Percentiles rank a stretch among this genome's conserved stretches.
These are phyloP conservation scores for Digitonthophagus gazella DNA, from an alignment of 2,888 invertebrate species.

Conservation along the genomic window DNA sequence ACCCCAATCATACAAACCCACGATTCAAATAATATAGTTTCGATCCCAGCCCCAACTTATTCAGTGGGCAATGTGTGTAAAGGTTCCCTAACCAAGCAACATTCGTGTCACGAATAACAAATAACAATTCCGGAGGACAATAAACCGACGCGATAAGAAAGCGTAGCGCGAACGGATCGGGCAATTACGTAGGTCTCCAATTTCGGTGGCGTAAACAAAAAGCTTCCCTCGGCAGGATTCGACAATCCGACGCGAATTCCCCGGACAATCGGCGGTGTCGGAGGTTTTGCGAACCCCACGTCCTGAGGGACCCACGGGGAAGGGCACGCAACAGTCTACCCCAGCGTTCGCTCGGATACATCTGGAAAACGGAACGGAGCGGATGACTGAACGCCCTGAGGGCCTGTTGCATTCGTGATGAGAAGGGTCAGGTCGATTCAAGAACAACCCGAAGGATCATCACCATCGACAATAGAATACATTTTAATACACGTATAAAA, in stretches of 20 bases:
- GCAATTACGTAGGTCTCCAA: conserved; percentile 9
- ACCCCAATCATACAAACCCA: no score
- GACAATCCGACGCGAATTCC: conserved; percentile 6
- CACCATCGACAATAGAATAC: not conserved
- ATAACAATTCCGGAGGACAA: conserved; percentile 1
- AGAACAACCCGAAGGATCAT: not conserved
- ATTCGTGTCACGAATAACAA: not conserved
- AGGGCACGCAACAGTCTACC: conserved; percentile 10
- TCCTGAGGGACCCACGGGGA: conserved; percentile 6
- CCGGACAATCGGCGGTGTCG: conserved; percentile 4
- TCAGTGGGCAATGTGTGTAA: no score
- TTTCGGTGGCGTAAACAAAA: conserved; percentile 16
- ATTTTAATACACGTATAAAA: not conserved
- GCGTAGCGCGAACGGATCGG: not conserved
- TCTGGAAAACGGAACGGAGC: not conserved
- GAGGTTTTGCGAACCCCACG: conserved; percentile 9
- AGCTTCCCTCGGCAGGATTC: conserved; percentile 6
- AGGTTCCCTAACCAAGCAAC: not conserved
- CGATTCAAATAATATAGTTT: not conserved
- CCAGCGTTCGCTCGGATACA: not conserved
- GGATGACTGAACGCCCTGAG: conserved; percentile 2
- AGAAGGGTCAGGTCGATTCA: conserved; percentile 1
- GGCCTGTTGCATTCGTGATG: conserved; percentile 13
- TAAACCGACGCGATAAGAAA: conserved; percentile 10
- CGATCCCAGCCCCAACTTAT: no score